These are phyloP conservation scores for Erethizon dorsatum DNA, from an alignment of 2,797 vertebrate species.

Conservation along the genomic window DNA sequence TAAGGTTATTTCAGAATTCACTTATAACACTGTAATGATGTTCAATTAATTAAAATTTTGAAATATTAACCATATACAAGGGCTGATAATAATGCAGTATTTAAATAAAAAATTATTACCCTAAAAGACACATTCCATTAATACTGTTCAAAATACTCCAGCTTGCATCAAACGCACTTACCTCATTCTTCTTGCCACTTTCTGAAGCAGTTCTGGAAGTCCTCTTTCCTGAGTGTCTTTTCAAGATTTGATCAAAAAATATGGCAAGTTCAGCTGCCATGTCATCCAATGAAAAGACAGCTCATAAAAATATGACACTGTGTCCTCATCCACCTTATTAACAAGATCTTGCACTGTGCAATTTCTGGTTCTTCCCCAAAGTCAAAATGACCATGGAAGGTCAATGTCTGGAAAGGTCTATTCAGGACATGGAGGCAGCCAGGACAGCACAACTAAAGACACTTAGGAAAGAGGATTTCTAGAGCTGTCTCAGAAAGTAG, in stretches of 20 bases:
- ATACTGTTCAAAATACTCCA: not conserved
- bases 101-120: not conserved
- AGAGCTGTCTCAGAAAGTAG: too few relatives aligned
- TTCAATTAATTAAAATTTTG: conserved; percentile 24
- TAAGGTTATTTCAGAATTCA: not conserved
- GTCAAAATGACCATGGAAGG: not conserved
- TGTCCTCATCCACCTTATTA: not conserved
- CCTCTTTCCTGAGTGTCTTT: not conserved
- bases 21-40: not conserved
- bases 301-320: not conserved
- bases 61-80: not conserved
- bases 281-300: not conserved
- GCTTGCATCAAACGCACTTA: not conserved
- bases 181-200: not conserved
- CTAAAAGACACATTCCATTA: not conserved
- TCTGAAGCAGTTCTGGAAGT: too few relatives aligned
- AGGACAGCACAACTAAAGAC: not conserved
- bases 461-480: too few relatives aligned
- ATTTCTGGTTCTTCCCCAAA: not conserved
- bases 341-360: accelerated
- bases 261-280: not conserved
- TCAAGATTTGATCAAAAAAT: not conserved
- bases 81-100: not conserved
- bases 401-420: not conserved
- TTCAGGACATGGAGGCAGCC: not conserved